Base-by-base conservation (phyloP, 2,113 vertebrate species). In the Rhynchomys soricoides region DNA sequence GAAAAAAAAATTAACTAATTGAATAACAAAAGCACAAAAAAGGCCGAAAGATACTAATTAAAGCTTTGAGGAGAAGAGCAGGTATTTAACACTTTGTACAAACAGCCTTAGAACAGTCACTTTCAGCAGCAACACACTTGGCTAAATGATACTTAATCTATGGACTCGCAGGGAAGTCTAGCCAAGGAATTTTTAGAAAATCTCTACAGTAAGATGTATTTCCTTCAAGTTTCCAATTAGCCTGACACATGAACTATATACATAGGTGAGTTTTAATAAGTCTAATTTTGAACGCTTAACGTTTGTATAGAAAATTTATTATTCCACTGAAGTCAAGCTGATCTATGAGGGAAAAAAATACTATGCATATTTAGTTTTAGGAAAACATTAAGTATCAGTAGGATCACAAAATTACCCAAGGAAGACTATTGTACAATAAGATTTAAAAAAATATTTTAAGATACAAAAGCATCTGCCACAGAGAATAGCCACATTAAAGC, bases 31-130 rank as follows among this genome's bases (percentile, higher is more conserved):
- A 98, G 92, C 73, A 96, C 90, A 94, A 96, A 97, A 95, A 95
- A 97, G 94, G 89, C 94, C 57, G 92, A 94, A 96, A 94, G 86
- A 59, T 95, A 95, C 94, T 97, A 97, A 94, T 97, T 92, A 93
- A 96, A 97, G 97, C 96, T 95, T 96, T 97, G 91, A 95, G 75
- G 91, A 93, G 95, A 96, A 97, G 96, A 97, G 95, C 81, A 93
- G 77, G 43, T 86, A 91, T 96, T 97, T 95, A 97, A 97, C 93
- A 96, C 96, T 98, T 98, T 94, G 94, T 97, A 97, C 94, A 96
- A 95, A 74, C 92, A 97, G 96, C 96, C 98, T 98, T 97, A 89
- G 96, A 89, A 95, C 79, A 96, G 97, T 98, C 97, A 97, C 78
- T 95, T 97, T 96, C 86, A 93, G 55, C 93, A 91, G 66, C 55